Conservation (phyloP, 2,113 vertebrate species). For the Aegithalos caudatus region DNA sequence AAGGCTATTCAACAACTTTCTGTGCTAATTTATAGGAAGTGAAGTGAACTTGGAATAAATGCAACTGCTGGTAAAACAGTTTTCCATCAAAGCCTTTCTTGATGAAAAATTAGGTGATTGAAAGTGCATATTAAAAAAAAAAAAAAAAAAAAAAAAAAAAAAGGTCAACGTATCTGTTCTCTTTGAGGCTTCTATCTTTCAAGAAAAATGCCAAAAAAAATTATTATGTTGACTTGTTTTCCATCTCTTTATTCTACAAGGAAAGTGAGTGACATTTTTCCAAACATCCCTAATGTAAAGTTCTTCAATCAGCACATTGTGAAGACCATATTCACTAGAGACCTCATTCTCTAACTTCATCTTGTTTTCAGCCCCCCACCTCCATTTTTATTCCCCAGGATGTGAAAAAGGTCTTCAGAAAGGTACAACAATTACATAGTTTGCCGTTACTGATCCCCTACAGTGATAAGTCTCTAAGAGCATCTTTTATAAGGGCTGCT, state of each 20-base stretch:
- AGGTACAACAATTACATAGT: not conserved
- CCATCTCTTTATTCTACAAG: not conserved
- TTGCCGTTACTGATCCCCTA: not conserved
- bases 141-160: not conserved
- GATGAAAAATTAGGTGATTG: not conserved
- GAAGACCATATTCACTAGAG: not conserved
- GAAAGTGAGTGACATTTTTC: not conserved
- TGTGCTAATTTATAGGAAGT: not conserved
- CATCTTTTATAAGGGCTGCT: not conserved
- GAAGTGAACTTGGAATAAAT: not conserved
- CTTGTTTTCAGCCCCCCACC: not conserved
- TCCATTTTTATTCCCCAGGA: not conserved
- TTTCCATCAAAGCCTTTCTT: not conserved
- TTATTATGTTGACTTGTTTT: not conserved
- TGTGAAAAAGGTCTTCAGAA: not conserved
- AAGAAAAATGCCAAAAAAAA: not conserved
- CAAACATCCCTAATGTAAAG: not conserved
- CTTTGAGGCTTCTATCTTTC: not conserved
- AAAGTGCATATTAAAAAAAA: not conserved
- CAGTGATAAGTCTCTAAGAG: not conserved
- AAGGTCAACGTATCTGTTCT: rapidly evolving
- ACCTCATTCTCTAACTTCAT: not conserved
- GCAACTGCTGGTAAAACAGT: not conserved
- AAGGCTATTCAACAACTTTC: not conserved
- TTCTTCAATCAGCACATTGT: not conserved